These are phyloP conservation scores for Sebastes hubbsi DNA, from an alignment of 2,797 vertebrate species.

Conservation along the genomic window DNA sequence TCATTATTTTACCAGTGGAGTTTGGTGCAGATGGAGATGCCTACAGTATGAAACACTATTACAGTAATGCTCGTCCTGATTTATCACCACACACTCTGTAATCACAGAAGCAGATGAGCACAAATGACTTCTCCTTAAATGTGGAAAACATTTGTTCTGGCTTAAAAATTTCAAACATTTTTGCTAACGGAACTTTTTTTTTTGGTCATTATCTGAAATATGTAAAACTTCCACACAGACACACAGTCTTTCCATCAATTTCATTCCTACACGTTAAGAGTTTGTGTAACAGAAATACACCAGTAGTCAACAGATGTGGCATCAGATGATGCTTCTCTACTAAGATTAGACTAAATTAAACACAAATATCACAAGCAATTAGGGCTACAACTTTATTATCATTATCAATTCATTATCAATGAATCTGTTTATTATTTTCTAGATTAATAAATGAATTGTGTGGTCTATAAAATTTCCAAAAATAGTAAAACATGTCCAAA, in stretches of 20 bases:
- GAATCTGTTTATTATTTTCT: no score
- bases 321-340: rapidly evolving
- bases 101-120: constrained; percentile 8
- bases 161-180: background rate
- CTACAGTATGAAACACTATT: background rate
- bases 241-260: no score
- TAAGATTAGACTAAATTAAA: no score
- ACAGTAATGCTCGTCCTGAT: background rate
- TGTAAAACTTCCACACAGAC: background rate
- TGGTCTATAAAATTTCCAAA: no score
- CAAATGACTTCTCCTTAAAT: background rate
- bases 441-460: no score
- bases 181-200: background rate
- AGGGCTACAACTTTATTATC: no score
- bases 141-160: constrained; percentile 4
- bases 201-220: background rate
- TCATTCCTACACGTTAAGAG: no score
- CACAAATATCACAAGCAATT: no score
- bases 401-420: no score
- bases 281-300: no score
- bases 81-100: background rate
- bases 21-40: background rate
- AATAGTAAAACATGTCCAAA: no score
- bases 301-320: no score
- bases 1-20: background rate